Conservation (phyloP, 2,797 vertebrate genomes). For the Channallabes apus region DNA sequence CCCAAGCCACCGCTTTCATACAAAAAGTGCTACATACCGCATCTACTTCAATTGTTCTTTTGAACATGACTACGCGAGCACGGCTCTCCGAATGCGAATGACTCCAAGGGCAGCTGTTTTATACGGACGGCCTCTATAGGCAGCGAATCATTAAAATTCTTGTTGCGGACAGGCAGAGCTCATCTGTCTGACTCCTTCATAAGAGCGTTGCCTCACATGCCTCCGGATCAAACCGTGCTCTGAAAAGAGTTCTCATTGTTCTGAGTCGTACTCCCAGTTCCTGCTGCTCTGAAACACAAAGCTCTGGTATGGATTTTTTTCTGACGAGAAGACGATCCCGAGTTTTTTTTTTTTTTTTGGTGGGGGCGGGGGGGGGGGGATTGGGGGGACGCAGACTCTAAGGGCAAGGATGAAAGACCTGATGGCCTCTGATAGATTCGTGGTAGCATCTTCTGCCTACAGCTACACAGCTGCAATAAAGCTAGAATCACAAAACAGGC, state of each 20-base stretch:
- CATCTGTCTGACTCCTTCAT: conserved; percentile 40
- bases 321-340: conserved; percentile 12
- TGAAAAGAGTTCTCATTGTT: conserved; percentile 45
- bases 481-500: conserved; percentile 10
- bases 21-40: conserved; percentile 50
- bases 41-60: conserved; percentile 42
- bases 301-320: conserved; percentile 47
- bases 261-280: conserved; percentile 16
- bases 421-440: conserved; percentile 38
- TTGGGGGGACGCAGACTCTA: neutral
- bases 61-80: conserved; percentile 45
- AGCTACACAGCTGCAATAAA: neutral
- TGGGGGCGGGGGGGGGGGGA: too few species aligned
- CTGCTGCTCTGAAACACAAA: conserved; percentile 38
- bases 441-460: conserved; percentile 28
- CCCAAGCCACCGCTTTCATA: conserved; percentile 24
- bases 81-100: conserved; percentile 26
- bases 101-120: conserved; percentile 43
- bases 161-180: conserved; percentile 46
- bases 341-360: neutral
- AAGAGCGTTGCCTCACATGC: conserved; percentile 44
- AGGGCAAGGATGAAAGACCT: conserved; percentile 49
- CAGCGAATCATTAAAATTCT: conserved; percentile 63
- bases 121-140: conserved; percentile 31
- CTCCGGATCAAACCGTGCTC: conserved; percentile 47